Evolutionary conservation across 2,797 vertebrate genomes (phyloP), one percentile per base, ranked within the genome.

Genomic region (Neosalanx taihuensis): DNA sequence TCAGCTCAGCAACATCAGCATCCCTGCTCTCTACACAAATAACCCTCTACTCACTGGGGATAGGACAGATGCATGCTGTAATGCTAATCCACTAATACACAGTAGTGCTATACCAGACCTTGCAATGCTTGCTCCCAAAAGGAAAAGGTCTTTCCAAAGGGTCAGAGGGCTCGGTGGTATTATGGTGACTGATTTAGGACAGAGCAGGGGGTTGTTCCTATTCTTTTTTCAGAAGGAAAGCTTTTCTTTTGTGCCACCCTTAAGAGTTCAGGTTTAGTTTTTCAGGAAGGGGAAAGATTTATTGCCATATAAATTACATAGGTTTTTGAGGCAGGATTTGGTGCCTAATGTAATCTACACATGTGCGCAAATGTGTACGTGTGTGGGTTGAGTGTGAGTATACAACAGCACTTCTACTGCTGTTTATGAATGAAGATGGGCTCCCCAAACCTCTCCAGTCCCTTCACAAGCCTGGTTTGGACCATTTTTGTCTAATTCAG

Each of bases 281-380:
- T 87, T 87, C 86, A 90, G 89, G 86, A 90, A 86, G 84, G 80
- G 82, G 86, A 84, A 79, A 81, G 82, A 89, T 90, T 91, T 89
- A 91, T 89, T 88, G 78, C 73, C 86, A 80, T 85, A 86, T 92
- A 91, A 91, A 91, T 89, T 85, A 87, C 80, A 77, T 73, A 37
- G 12, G 76, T 84, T 90, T 89, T 78, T 90, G 77, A 76, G 84
- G 84, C 84, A 86, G 80, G 71, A 84, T 76, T 69, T 30, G 23
- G 76, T 77, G 74, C 72, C 77, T 89, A 89, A 91, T 91, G 88
- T 80, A 79, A 88, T 91, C 83, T 84, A 78, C 91, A 91, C 87
- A 83, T 90, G 87, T 90, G 86, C 72, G 74, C 76, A 72, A 76
- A 77, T 82, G 82, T 85, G 83, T 81, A 76, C 83, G 84, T 56